A percentile compares a stretch with the other conserved stretches of the same genome.
phyloP scores from a whole-genome alignment of 2,113 vertebrate species.

The Channa maculata region DNA sequence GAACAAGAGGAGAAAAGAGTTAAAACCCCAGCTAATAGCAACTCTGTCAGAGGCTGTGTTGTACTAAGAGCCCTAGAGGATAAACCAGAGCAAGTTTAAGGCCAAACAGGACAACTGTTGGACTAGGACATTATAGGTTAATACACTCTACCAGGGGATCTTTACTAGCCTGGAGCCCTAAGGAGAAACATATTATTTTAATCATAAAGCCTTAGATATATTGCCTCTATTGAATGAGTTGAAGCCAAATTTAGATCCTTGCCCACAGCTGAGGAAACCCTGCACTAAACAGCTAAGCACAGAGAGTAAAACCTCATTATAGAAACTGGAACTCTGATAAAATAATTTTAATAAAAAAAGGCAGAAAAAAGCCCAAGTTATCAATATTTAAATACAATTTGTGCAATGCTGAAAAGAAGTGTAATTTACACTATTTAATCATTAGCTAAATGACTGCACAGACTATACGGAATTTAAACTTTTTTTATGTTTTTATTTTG shows the following conservation, averaged over 20 bases:
- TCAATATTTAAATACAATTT: not conserved
- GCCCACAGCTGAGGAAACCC: slow-evolving; percentile 16
- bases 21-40: slow-evolving; percentile 41
- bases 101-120: slow-evolving; percentile 47
- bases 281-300: slow-evolving; percentile 12
- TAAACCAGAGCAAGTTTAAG: slow-evolving; percentile 37
- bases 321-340: no score
- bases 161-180: slow-evolving; percentile 21
- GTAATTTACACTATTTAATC: not conserved
- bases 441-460: not conserved
- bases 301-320: not conserved
- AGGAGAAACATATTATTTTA: slow-evolving; percentile 27
- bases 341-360: not conserved
- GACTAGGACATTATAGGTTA: slow-evolving; percentile 39
- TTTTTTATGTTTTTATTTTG: slow-evolving; percentile 15
- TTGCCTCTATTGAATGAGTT: slow-evolving; percentile 22
- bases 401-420: not conserved
- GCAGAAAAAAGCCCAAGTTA: not conserved
- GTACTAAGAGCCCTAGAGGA: slow-evolving; percentile 37
- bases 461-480: not conserved
- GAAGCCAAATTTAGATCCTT: slow-evolving; percentile 30
- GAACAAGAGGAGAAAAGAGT: slow-evolving; percentile 23
- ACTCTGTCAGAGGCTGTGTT: slow-evolving; percentile 54
- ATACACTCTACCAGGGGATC: slow-evolving; percentile 33
- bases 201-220: slow-evolving; percentile 25